Evolutionary conservation across 2,888 invertebrate genomes (phyloP), one percentile per base, ranked within the genome.

Genomic region (Watsonalla binaria): DNA sequence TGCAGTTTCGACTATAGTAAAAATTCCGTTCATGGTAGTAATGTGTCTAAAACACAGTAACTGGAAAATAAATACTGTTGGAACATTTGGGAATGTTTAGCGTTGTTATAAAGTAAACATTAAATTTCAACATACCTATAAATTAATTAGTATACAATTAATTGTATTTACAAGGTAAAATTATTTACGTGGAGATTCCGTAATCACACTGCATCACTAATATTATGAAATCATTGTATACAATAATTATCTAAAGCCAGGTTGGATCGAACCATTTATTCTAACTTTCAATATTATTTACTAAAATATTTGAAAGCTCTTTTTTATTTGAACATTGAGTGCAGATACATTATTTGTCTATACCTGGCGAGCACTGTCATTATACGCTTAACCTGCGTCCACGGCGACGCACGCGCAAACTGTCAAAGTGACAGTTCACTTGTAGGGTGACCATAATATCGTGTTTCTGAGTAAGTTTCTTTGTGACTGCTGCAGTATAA

Each of bases 281-380:
- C 90, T 90, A 88, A 86, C 79, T 81, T 86, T 76, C 80, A 80
- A 79, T 72, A 76, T 76, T 86, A 88, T 86, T 86, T 74, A 85
- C 88, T 90, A 89, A 86, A 88, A 85, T 81, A 76, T 90, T 49
- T 84, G 88, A 89, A 80, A 90, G 90, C 90, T 90, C 90, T 83
- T 90, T 89, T 87, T 87, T 82, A 90, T 90, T 90, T 90, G 90
- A 90, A 90, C 90, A 90, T 90, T 88, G 87, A 85, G 88, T 90
- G 89, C 89, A 84, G 86, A 83, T 86, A 86, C 83, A 75, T 80
- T 87, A 88, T 88, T 88, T 89, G 84, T 86, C 88, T 85, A 81
- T 77, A 80, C 86, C 80, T 82, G 88, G 85, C 88, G 88, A 84
- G 86, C 89, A 87, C 87, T 83, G 87, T 85, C 86, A 56, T 75